phyloP scores from a whole-genome alignment of 2,888 invertebrate species.

The Zaprionus bogoriensis region DNA sequence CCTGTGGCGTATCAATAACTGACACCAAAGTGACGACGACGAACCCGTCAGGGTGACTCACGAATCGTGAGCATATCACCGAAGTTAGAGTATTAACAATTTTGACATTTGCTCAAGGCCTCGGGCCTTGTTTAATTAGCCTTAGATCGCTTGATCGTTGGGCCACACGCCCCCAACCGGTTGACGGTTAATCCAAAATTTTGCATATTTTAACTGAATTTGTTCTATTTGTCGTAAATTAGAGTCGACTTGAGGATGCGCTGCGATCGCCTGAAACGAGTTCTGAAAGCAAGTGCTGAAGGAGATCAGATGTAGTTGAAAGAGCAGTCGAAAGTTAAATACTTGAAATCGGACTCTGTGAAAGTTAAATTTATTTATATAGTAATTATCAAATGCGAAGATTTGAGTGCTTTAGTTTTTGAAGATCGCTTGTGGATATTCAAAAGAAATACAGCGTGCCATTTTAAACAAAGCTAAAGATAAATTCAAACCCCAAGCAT shows the following conservation, averaged over 20 bases:
- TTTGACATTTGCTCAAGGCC: constrained; percentile 56
- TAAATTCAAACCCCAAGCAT: too few relatives aligned
- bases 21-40: too few relatives aligned
- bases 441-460: too few relatives aligned
- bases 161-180: constrained; percentile 38
- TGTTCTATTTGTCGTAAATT: not conserved
- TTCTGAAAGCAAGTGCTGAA: not conserved
- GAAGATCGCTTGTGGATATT: too few relatives aligned
- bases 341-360: too few relatives aligned
- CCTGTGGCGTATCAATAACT: too few relatives aligned
- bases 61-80: constrained; percentile 13
- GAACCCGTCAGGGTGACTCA: constrained; percentile 38
- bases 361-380: too few relatives aligned
- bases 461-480: too few relatives aligned
- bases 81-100: constrained; percentile 17
- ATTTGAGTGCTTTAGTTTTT: too few relatives aligned
- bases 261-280: not conserved
- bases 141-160: constrained; percentile 27
- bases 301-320: not conserved
- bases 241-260: constrained; percentile 5
- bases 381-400: too few relatives aligned
- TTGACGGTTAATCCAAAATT: constrained; percentile 30
- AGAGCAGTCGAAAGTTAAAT: too few relatives aligned
- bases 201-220: constrained; percentile 14
- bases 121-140: constrained; percentile 38